Conservation (phyloP, 2,888 invertebrate species). For the Hetaerina titia region DNA sequence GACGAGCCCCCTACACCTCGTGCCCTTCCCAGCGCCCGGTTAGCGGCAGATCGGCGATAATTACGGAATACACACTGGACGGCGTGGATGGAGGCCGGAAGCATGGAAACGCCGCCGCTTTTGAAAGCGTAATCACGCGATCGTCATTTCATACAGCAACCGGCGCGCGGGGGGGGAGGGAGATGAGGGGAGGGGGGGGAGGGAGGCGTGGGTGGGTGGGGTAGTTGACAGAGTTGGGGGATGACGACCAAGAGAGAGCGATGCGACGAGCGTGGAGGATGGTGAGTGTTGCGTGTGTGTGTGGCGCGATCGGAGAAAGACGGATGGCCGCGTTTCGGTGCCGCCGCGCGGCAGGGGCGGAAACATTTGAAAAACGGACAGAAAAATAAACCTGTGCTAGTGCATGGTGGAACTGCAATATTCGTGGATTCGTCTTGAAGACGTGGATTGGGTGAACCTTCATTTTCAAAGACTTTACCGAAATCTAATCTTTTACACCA, state of each 20-base stretch:
- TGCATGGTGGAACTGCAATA: neutral
- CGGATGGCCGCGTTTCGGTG: neutral
- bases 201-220: neutral
- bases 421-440: neutral
- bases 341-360: neutral
- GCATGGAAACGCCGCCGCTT: slow-evolving; percentile 26
- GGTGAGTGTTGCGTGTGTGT: too few species aligned
- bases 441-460: neutral
- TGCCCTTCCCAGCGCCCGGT: slow-evolving; percentile 16
- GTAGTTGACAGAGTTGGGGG: neutral
- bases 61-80: slow-evolving; percentile 18
- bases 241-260: neutral
- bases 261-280: too few species aligned
- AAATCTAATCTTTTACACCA: neutral
- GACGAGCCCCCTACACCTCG: neutral
- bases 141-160: slow-evolving; percentile 25
- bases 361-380: slow-evolving; percentile 4
- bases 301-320: neutral
- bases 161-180: neutral
- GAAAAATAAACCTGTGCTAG: neutral
- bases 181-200: neutral
- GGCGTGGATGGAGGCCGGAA: slow-evolving; percentile 7
- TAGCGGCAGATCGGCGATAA: slow-evolving; percentile 44
- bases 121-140: slow-evolving; percentile 39
- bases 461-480: neutral